phyloP scores from a whole-genome alignment of 2,797 vertebrate species.

The Sphaeramia orbicularis region DNA sequence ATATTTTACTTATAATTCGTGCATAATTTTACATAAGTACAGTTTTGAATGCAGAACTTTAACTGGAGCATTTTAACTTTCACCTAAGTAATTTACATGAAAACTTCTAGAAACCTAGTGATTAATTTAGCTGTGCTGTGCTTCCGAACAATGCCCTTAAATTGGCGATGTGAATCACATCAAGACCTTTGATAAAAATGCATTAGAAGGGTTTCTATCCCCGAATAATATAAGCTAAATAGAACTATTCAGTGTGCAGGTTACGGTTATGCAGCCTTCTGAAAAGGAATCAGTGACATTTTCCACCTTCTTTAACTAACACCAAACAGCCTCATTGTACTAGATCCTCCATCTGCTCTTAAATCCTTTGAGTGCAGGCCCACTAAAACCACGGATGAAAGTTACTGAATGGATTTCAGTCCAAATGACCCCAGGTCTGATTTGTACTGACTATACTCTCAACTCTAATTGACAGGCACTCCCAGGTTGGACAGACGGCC shows the following conservation, averaged over 20 bases:
- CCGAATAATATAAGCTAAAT: not conserved
- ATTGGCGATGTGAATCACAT: too few species aligned
- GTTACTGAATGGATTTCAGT: slow-evolving; percentile 41
- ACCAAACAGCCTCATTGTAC: not conserved
- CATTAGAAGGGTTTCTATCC: not conserved
- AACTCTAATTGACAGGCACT: slow-evolving; percentile 87
- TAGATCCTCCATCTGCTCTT: slow-evolving; percentile 11
- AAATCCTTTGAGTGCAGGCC: slow-evolving; percentile 9
- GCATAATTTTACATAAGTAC: too few species aligned
- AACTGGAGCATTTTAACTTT: too few species aligned
- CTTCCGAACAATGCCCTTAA: too few species aligned
- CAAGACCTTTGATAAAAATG: too few species aligned
- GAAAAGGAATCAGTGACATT: slow-evolving; percentile 6
- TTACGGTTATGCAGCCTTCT: slow-evolving; percentile 1
- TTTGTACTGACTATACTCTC: slow-evolving; percentile 37
- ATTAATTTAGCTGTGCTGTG: too few species aligned
- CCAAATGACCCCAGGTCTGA: slow-evolving; percentile 34
- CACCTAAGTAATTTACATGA: too few species aligned
- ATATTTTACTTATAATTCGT: too few species aligned
- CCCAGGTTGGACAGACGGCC: slow-evolving; percentile 88
- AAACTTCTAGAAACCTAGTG: too few species aligned
- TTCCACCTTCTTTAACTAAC: slow-evolving; percentile 16
- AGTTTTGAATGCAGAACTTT: too few species aligned
- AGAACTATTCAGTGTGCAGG: slow-evolving; percentile 7
- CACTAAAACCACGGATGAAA: slow-evolving; percentile 27